These are phyloP conservation scores for Cryptocheilus praepositus DNA, from an alignment of 2,888 invertebrate genomes.

Conservation along the genomic window DNA sequence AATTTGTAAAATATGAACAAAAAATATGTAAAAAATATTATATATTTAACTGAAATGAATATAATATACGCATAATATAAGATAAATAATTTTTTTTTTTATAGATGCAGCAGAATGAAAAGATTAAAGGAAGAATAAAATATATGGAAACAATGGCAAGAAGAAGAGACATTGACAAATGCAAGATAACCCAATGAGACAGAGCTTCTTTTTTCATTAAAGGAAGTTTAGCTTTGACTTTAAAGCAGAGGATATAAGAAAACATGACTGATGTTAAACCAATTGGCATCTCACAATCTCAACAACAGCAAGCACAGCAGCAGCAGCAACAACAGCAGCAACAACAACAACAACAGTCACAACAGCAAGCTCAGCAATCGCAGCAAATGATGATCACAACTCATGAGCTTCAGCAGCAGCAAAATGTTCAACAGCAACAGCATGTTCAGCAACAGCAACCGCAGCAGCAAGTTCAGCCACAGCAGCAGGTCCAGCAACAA, in stretches of 20 bases:
- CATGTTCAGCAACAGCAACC: constrained; percentile 56
- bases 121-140: constrained; percentile 32
- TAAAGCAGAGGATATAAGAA: constrained; percentile 26
- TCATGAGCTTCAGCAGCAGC: constrained; percentile 58
- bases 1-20: too few species aligned
- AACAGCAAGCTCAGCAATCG: constrained; percentile 56
- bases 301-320: constrained; percentile 62
- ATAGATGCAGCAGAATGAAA: constrained; percentile 32
- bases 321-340: constrained; percentile 45
- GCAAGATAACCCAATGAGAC: constrained; percentile 18
- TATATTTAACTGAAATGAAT: too few species aligned
- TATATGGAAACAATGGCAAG: constrained; percentile 46
- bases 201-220: constrained; percentile 34
- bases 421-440: constrained; percentile 59
- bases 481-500: constrained; percentile 53
- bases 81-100: constrained; percentile 6
- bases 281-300: constrained; percentile 52
- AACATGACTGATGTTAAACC: constrained; percentile 24
- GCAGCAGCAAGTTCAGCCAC: constrained; percentile 71
- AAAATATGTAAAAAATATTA: too few species aligned
- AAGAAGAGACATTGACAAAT: constrained; percentile 31
- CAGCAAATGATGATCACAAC: constrained; percentile 66
- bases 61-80: too few species aligned
- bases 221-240: constrained; percentile 32
- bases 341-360: constrained; percentile 53